Base-by-base conservation (phyloP, 2,888 invertebrate genomes). In the Amphimallon solstitiale region DNA sequence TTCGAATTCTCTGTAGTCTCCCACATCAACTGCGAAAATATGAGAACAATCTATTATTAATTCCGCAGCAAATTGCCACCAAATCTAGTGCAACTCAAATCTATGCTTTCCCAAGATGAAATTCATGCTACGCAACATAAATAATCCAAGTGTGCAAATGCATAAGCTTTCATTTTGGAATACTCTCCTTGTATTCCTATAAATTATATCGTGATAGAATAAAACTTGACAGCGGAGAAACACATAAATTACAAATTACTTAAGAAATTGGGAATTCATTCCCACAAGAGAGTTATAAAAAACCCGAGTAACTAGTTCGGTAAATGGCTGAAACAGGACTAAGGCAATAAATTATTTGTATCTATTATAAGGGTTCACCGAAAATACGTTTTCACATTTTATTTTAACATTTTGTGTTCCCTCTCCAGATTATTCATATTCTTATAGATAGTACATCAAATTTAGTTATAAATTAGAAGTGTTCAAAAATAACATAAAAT, bases 231-330 rank as follows among this genome's bases (percentile, higher is more conserved):
- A 35, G 52, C 15, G 19, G 35, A 52, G 35, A 52, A 35, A 37
- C 52, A 52, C 29, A 29, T 52, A 52, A 52, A 52, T 52, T 52
- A 52, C 52, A 52, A 52, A 52, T 52, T 52, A 52, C 37, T 52
- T 52, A 52, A 52, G 52, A 52, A 52, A 52, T 52, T 52, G 52
- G 37, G 35, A 17, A 35, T 52, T 52, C 52, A 37, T 52, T 52
- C 52, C 52, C 52, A 52, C 52, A 37, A 52, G 52, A 52, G 52
- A 37, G 52, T 52, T 52, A 37, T 52, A 52, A 52, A 52, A 52
- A 52, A 37, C 52, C 52, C 52, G 15, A 12, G 52, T 52, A 52
- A 52, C 52, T 52, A 37, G 52, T 37, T 37, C 37, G 15, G 17
- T 37, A 52, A 52, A 52, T 17, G 52, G 52, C 52, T 17, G 37